Evolutionary conservation across 2,113 vertebrate genomes (phyloP).

Genomic region (Anthoscopus minutus): DNA sequence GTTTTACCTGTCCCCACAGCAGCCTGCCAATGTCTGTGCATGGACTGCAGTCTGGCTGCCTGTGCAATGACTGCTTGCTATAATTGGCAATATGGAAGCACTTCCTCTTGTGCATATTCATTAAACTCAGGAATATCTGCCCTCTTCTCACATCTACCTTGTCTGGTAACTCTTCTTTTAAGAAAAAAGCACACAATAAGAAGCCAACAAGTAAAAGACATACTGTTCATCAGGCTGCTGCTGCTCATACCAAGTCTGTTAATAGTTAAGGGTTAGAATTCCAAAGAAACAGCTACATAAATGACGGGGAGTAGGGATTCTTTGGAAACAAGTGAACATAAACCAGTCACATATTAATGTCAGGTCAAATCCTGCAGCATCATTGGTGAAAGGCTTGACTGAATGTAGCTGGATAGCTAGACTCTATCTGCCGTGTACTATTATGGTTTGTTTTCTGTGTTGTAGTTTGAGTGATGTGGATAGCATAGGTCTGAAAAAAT

Average conservation of each 20-base stretch:
- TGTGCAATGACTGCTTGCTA: background rate
- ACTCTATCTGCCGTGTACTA: background rate
- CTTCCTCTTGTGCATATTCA: background rate
- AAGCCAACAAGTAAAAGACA: background rate
- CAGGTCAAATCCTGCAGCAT: background rate
- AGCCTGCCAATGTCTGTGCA: background rate
- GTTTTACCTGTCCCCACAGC: background rate
- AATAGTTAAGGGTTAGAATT: background rate
- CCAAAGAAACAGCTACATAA: background rate
- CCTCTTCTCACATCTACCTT: background rate
- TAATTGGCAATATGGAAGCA: background rate
- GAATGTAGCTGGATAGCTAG: background rate
- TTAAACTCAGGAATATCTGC: background rate
- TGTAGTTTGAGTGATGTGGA: background rate
- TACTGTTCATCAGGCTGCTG: background rate
- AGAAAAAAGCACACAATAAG: background rate
- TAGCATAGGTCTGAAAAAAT: background rate
- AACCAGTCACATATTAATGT: background rate
- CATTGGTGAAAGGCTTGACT: background rate
- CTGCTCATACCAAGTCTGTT: background rate
- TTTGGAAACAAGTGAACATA: background rate
- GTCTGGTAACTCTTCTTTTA: background rate
- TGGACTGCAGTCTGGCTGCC: background rate
- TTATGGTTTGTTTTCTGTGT: background rate
- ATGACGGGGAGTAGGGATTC: fast-evolving